Evolutionary conservation across 2,797 vertebrate species (phyloP), one percentile per base, ranked within the genome.

Genomic region (Sebastes umbrosus): DNA sequence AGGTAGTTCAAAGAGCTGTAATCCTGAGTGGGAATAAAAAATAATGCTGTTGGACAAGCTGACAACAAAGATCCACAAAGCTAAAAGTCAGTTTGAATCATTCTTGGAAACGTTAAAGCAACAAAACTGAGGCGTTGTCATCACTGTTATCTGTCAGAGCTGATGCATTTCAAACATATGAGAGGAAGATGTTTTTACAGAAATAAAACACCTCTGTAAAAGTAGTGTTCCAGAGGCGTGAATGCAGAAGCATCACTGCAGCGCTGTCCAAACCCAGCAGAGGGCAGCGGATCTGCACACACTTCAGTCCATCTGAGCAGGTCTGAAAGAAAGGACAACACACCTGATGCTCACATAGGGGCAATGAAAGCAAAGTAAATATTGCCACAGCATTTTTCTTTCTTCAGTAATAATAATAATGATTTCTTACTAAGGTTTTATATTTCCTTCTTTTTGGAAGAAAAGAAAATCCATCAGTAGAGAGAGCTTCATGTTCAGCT

Each of bases 1-100:
- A 99, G 85, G 85, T 98, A 98, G 90, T 97, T 97, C 90, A 98
- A 90, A 79, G 95, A 97, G 66, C 95, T 96, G 92, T 97, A 99
- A 77, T 97, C 97, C 98, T 99, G 80, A 87, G 78, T 81, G 72
- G 9, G 27, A 75, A 10, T 32, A 52, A 52, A 39, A 62, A 27
- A 4, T 54, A 6, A 60, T 36, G 9, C 4, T 58, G 29, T 34
- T 20, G n/a, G 18, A 69, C 12, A 57, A 4, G 9, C 9, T 25
- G 18, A 3, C 12, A 25, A 39, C 24, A 27, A 22, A 52, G 34
- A 60, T 8, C 12, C 58, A 63, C 20, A 76, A 39, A 22, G 9
- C 18, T 50, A 29, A 43, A 39, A 22, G 16, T 52, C 16, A 7
- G 39, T 18, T 14, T 54, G 14, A 68, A 58, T 67, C 12, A 54